phyloP scores from a whole-genome alignment of 35 echinoderm and acorn worm genomes.

The Anneissia japonica region DNA sequence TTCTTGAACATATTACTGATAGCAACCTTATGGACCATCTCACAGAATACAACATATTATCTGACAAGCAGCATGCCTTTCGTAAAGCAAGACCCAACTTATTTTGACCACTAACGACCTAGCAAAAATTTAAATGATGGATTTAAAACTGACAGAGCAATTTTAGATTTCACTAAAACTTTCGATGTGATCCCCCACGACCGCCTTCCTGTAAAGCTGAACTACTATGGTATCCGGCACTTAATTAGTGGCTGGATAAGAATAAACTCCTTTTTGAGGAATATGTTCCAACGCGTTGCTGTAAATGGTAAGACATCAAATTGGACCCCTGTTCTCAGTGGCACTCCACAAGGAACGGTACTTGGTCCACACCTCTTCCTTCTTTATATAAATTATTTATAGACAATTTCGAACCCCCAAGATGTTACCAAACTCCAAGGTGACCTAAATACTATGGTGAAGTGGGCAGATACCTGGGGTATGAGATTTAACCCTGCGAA shows the following conservation, averaged over 20 bases:
- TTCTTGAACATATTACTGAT: neutral
- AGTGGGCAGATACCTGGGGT: too few relatives aligned
- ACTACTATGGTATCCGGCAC: neutral
- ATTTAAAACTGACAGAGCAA: neutral
- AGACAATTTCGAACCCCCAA: too few relatives aligned
- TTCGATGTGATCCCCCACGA: too few relatives aligned
- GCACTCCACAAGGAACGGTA: conserved; percentile 38
- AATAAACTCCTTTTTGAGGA: conserved; percentile 25
- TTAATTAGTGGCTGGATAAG: neutral
- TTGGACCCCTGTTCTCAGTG: conserved; percentile 36
- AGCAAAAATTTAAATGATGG: too few relatives aligned
- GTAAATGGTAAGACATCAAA: conserved; percentile 35
- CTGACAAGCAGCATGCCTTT: neutral
- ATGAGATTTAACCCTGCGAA: too few relatives aligned
- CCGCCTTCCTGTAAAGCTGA: neutral
- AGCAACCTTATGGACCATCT: neutral
- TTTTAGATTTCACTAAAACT: too few relatives aligned
- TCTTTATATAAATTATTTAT: conserved; percentile 16
- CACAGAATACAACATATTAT: neutral
- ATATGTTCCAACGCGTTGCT: conserved; percentile 27
- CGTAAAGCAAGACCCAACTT: too few relatives aligned
- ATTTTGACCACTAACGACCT: too few relatives aligned
- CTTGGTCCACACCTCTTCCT: conserved; percentile 33
- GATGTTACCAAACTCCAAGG: too few relatives aligned
- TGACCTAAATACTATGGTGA: too few relatives aligned